These are phyloP conservation scores for Paramormyrops kingsleyae DNA, from an alignment of 2,113 vertebrate species.

Conservation along the genomic window DNA sequence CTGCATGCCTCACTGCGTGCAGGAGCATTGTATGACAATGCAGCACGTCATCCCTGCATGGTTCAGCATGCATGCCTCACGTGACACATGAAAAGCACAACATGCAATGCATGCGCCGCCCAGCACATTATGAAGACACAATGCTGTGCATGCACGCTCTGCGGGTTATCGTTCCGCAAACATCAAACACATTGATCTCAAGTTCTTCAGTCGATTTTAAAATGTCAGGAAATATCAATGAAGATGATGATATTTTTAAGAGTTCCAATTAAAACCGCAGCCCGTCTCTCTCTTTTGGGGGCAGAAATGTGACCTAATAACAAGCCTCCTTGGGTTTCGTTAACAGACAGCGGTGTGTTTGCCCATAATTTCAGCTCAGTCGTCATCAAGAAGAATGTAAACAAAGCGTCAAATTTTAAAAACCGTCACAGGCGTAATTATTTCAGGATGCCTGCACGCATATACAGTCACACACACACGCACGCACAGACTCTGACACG, in stretches of 20 bases:
- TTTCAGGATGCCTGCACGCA: neutral
- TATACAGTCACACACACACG: neutral
- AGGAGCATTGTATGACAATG: neutral
- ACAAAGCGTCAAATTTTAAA: neutral
- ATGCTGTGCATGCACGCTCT: neutral
- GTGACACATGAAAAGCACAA: neutral
- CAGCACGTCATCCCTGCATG: neutral
- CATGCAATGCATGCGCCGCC: neutral
- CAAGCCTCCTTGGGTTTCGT: neutral
- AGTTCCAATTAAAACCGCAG: slow-evolving; percentile 8
- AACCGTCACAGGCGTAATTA: neutral
- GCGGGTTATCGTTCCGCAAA: neutral
- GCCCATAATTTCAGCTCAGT: neutral
- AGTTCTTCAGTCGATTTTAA: slow-evolving; percentile 1
- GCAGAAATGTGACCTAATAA: slow-evolving; percentile 5
- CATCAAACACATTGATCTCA: neutral
- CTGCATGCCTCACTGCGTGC: neutral
- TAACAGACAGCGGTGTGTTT: neutral
- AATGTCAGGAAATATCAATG: slow-evolving; percentile 16
- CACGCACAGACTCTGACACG: neutral
- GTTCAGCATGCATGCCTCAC: neutral
- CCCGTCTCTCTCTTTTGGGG: neutral
- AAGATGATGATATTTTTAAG: neutral
- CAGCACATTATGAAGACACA: neutral
- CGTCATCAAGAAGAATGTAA: neutral